These are phyloP conservation scores for Apomyelois bistriatella DNA, from an alignment of 2,888 invertebrate species.

Conservation along the genomic window DNA sequence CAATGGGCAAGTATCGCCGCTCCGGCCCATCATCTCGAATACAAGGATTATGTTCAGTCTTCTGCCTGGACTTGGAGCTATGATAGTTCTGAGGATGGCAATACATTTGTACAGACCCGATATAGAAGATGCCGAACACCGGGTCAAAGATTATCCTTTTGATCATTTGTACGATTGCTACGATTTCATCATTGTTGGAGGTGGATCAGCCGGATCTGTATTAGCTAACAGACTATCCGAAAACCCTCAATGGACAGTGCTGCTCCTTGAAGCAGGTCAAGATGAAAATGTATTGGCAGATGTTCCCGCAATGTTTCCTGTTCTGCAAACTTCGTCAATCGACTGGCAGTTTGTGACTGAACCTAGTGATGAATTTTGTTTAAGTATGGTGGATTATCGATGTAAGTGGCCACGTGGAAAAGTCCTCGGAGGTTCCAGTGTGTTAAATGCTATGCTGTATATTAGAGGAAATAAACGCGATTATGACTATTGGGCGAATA, in stretches of 20 bases:
- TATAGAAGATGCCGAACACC: conserved; percentile 83
- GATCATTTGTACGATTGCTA: conserved; percentile 81
- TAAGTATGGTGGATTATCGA: conserved; percentile 81
- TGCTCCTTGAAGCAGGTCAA: conserved; percentile 89
- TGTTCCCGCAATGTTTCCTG: conserved; percentile 85
- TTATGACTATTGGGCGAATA: conserved; percentile 90
- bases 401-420: conserved; percentile 91
- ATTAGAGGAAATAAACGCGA: conserved; percentile 90
- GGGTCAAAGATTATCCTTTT: conserved; percentile 78
- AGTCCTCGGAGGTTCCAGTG: conserved; percentile 89
- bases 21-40: conserved; percentile 74
- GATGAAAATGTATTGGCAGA: conserved; percentile 87
- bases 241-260: conserved; percentile 84
- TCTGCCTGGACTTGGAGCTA: conserved; percentile 82
- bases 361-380: conserved; percentile 83
- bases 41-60: conserved; percentile 83
- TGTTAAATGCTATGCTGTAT: conserved; percentile 94
- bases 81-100: conserved; percentile 82
- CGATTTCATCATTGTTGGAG: conserved; percentile 90
- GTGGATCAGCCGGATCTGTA: conserved; percentile 90
- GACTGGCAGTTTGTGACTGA: conserved; percentile 93
- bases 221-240: conserved; percentile 89
- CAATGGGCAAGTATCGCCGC: conserved; percentile 37
- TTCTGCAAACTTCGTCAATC: conserved; percentile 84
- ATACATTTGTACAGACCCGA: conserved; percentile 84